Conservation (phyloP, 2,113 vertebrate genomes). For the Stigmatopora argus region DNA sequence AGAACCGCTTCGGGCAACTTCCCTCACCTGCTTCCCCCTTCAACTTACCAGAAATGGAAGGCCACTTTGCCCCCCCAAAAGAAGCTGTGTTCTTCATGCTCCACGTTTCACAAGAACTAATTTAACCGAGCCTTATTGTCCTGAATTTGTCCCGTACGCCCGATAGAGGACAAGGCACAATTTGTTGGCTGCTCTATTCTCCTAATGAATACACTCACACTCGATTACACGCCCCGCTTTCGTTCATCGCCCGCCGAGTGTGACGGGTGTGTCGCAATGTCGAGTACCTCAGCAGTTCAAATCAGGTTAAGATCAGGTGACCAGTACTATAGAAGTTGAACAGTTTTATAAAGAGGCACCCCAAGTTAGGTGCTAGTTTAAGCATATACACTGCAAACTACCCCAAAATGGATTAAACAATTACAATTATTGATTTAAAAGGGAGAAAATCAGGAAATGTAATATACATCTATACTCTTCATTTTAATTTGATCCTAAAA, state of each 20-base stretch:
- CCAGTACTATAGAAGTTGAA: background rate
- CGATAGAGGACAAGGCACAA: conserved; percentile 58
- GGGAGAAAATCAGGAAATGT: too few relatives aligned
- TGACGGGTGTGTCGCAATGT: conserved; percentile 41
- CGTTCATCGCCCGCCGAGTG: conserved; percentile 44
- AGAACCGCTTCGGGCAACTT: conserved; percentile 22
- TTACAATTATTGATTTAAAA: too few relatives aligned
- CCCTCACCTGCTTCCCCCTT: conserved; percentile 19
- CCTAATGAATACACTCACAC: conserved; percentile 59
- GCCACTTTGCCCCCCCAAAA: too few relatives aligned
- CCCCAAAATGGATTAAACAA: too few relatives aligned
- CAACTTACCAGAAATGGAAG: background rate
- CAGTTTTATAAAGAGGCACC: too few relatives aligned
- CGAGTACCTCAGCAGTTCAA: conserved; percentile 32
- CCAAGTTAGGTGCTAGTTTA: too few relatives aligned
- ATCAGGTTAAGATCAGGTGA: background rate
- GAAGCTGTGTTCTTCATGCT: conserved; percentile 9
- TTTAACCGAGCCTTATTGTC: conserved; percentile 11
- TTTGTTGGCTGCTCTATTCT: conserved; percentile 50
- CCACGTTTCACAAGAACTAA: conserved; percentile 27
- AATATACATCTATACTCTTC: too few relatives aligned
- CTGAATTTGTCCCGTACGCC: conserved; percentile 34
- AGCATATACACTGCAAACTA: too few relatives aligned
- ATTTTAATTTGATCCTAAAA: too few relatives aligned
- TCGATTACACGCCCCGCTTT: conserved; percentile 58